phyloP scores from a whole-genome alignment of 1,140 invertebrate species.

The Euglossa dilemma region DNA sequence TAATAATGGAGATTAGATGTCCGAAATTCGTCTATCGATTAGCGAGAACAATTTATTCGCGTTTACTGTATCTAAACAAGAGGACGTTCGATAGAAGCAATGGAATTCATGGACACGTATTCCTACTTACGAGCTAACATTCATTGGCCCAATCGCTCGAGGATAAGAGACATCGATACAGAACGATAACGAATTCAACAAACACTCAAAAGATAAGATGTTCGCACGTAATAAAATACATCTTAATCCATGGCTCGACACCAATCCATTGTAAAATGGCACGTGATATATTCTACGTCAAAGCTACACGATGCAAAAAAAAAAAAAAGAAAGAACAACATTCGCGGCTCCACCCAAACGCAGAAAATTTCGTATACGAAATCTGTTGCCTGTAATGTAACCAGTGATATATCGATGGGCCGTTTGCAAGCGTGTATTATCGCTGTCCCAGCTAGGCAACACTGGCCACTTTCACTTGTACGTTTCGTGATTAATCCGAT shows the following conservation, averaged over 20 bases:
- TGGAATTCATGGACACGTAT: constrained; percentile 20
- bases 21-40: background rate
- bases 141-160: background rate
- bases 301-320: background rate
- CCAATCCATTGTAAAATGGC: constrained; percentile 38
- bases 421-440: constrained; percentile 37
- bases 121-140: constrained; percentile 18
- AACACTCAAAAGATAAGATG: constrained; percentile 72
- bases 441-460: constrained; percentile 17
- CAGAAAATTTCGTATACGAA: background rate
- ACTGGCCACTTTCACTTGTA: constrained; percentile 55
- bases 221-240: constrained; percentile 53
- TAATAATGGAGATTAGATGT: background rate
- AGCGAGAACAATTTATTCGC: constrained; percentile 2
- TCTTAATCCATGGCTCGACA: constrained; percentile 49
- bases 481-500: constrained; percentile 6
- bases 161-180: constrained; percentile 65
- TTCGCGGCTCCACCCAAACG: constrained; percentile 1
- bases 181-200: constrained; percentile 69
- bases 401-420: constrained; percentile 7
- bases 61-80: background rate
- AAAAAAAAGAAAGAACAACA: constrained; percentile 11
- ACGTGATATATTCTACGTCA: constrained; percentile 6
- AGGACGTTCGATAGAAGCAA: background rate
- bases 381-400: constrained; percentile 11